Conservation (phyloP, 2,888 invertebrate species). For the Caenorhabditis becei region DNA sequence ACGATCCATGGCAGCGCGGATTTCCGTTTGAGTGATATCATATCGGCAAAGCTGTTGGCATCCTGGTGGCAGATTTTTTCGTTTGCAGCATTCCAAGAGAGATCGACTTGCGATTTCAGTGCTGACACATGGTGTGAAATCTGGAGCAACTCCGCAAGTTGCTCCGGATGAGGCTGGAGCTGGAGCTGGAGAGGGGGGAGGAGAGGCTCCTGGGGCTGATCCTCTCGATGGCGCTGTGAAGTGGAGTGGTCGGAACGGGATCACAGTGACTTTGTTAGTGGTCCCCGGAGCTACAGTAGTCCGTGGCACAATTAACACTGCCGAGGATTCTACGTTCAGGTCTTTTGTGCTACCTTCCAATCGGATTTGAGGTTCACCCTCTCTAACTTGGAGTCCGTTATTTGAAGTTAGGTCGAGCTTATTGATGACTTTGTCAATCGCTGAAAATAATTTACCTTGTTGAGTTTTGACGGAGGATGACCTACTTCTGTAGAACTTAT, state of each 20-base stretch:
- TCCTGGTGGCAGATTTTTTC: slow-evolving; percentile 76
- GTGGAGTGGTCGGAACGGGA: slow-evolving; percentile 49
- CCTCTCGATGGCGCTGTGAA: slow-evolving; percentile 30
- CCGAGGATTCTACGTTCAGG: slow-evolving; percentile 43
- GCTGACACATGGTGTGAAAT: slow-evolving; percentile 78
- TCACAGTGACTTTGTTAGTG: slow-evolving; percentile 50
- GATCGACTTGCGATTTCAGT: slow-evolving; percentile 68
- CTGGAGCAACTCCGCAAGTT: slow-evolving; percentile 76
- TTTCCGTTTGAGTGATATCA: slow-evolving; percentile 78
- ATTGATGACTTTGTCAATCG: slow-evolving; percentile 53
- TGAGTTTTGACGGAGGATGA: neutral
- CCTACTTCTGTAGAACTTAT: slow-evolving; percentile 61
- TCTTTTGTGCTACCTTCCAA: slow-evolving; percentile 48
- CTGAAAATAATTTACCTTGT: slow-evolving; percentile 18
- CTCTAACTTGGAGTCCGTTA: slow-evolving; percentile 24
- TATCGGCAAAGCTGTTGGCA: slow-evolving; percentile 78
- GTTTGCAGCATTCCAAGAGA: slow-evolving; percentile 73
- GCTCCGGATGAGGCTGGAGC: neutral
- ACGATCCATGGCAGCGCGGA: slow-evolving; percentile 76
- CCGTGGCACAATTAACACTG: slow-evolving; percentile 19
- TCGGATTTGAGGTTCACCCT: slow-evolving; percentile 44
- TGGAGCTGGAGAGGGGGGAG: slow-evolving; percentile 19
- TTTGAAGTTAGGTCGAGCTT: slow-evolving; percentile 36
- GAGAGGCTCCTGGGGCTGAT: slow-evolving; percentile 32
- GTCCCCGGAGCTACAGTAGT: slow-evolving; percentile 56